Conservation (phyloP, 2,888 invertebrate species). For the Chloromyia formosa region DNA sequence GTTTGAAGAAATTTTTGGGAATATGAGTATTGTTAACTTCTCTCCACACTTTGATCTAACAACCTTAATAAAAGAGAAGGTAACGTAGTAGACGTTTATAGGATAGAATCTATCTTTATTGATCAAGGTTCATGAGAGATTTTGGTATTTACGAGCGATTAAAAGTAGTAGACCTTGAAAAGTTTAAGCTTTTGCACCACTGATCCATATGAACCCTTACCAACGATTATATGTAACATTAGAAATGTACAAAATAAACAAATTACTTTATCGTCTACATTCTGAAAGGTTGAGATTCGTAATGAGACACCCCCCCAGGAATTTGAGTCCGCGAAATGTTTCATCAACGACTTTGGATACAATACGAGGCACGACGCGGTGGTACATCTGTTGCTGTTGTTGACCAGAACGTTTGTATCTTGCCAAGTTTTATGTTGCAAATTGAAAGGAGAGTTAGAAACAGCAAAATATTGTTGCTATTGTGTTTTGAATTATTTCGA, state of each 20-base stretch:
- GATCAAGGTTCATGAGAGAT: too few species aligned
- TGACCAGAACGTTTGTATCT: background rate
- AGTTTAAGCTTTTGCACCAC: background rate
- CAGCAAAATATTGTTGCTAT: slow-evolving; percentile 29
- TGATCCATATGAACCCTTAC: background rate
- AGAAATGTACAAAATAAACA: slow-evolving; percentile 42
- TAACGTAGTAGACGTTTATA: too few species aligned
- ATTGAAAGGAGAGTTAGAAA: slow-evolving; percentile 10
- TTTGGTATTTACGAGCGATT: too few species aligned
- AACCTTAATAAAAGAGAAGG: too few species aligned
- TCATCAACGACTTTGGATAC: slow-evolving; percentile 29
- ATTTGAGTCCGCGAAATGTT: slow-evolving; percentile 32
- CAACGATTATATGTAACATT: background rate
- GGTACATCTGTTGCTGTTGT: slow-evolving; percentile 34
- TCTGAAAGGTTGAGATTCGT: slow-evolving; percentile 29
- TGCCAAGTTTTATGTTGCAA: slow-evolving; percentile 12
- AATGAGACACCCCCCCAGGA: slow-evolving; percentile 21
- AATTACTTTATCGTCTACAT: slow-evolving; percentile 42
- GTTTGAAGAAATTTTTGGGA: too few species aligned
- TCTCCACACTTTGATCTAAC: too few species aligned
- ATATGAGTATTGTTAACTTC: too few species aligned
- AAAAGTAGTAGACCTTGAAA: too few species aligned
- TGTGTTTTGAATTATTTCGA: slow-evolving; percentile 27
- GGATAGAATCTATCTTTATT: too few species aligned
- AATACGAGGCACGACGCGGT: slow-evolving; percentile 1